Percentiles rank a stretch among this genome's conserved stretches.
phyloP scores from a whole-genome alignment of 2,888 invertebrate species.

The Sepioteuthis lessoniana region DNA sequence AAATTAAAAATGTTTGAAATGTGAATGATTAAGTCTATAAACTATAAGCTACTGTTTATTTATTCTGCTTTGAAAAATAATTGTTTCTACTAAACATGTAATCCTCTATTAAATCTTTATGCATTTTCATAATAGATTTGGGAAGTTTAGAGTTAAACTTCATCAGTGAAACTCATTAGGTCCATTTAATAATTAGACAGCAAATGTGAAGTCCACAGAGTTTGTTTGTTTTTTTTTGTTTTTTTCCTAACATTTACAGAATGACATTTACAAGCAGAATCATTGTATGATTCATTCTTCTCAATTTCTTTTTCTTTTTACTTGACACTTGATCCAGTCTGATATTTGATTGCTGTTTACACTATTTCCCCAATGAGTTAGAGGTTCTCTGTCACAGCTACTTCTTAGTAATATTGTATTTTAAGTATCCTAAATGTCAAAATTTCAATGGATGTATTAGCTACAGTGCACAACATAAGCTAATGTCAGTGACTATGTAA shows the following conservation, averaged over 20 bases:
- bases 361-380: not conserved
- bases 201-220: conserved; percentile 5
- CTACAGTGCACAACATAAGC: not conserved
- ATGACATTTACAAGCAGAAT: not conserved
- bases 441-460: not conserved
- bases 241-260: not conserved
- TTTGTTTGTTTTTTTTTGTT: not conserved
- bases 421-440: not conserved
- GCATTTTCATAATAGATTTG: not conserved
- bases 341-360: not conserved
- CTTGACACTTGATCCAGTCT: not conserved
- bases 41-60: no score
- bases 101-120: not conserved
- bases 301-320: not conserved
- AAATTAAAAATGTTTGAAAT: no score
- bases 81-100: not conserved
- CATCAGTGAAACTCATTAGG: not conserved
- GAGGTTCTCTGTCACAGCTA: not conserved
- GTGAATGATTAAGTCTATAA: no score
- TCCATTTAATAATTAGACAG: not conserved
- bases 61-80: no score
- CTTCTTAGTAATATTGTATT: not conserved
- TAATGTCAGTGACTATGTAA: not conserved
- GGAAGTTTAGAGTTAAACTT: not conserved
- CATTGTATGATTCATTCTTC: not conserved